A percentile compares a stretch with the other conserved stretches of the same genome.
phyloP scores from a whole-genome alignment of 1,140 invertebrate species.

The Euura lappo region DNA sequence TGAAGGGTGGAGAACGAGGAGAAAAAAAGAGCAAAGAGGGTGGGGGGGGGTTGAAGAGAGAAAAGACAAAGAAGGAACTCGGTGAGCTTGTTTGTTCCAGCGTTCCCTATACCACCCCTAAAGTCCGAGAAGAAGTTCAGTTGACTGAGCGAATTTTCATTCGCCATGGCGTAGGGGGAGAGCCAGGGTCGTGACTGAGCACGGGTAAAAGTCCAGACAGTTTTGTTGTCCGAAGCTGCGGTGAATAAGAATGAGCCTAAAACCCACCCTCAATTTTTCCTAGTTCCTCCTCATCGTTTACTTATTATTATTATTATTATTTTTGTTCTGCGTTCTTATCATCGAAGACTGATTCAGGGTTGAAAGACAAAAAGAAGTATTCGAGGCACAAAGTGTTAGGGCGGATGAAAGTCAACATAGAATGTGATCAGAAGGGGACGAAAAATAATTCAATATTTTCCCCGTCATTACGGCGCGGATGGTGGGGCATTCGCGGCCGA shows the following conservation, averaged over 20 bases:
- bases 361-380: too few relatives aligned
- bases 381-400: too few relatives aligned
- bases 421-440: too few relatives aligned
- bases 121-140: background rate
- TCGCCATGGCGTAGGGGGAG: background rate
- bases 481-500: background rate
- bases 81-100: background rate
- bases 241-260: background rate
- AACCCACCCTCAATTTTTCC: background rate
- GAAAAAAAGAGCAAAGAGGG: background rate
- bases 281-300: too few relatives aligned
- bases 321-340: too few relatives aligned
- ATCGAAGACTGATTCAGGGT: too few relatives aligned
- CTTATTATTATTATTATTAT: too few relatives aligned
- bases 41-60: background rate
- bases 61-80: background rate
- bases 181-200: background rate
- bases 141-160: constrained; percentile 7
- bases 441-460: too few relatives aligned
- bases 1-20: background rate
- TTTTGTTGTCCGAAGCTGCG: constrained; percentile 6
- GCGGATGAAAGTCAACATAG: too few relatives aligned
- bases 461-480: too few relatives aligned
- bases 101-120: background rate
- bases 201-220: constrained; percentile 5